A percentile compares a stretch with the other conserved stretches of the same genome.
Conservation (phyloP, 1,140 invertebrate genomes). For the Andrena cerasifolii region DNA sequence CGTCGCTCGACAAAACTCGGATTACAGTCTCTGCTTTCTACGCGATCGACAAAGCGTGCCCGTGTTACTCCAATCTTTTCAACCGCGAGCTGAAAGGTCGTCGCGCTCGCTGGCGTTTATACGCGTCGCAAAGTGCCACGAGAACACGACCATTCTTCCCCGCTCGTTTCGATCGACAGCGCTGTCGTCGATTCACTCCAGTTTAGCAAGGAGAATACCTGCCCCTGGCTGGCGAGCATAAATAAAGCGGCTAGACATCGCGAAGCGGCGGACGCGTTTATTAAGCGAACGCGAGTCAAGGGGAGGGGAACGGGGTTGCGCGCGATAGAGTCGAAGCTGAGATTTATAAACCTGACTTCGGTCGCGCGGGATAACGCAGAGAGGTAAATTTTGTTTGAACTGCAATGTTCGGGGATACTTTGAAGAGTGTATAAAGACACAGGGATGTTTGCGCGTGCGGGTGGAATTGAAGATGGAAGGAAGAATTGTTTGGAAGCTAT, state of each 20-base stretch:
- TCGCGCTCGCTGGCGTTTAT: too few species aligned
- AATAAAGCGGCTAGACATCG: neutral
- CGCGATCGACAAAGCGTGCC: neutral
- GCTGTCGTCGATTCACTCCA: neutral
- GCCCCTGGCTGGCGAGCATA: neutral
- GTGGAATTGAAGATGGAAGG: too few species aligned
- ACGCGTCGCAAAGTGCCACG: neutral
- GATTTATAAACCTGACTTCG: conserved; percentile 16
- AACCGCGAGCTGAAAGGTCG: neutral
- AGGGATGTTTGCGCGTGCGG: too few species aligned
- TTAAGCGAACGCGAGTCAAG: neutral
- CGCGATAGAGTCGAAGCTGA: neutral
- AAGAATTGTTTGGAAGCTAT: too few species aligned
- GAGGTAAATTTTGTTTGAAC: neutral
- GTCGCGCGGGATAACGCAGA: too few species aligned
- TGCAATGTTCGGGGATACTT: too few species aligned
- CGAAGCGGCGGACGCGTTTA: neutral
- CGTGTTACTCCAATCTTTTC: neutral
- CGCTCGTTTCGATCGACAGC: neutral
- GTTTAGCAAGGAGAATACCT: too few species aligned
- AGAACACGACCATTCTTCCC: too few species aligned
- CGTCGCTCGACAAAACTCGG: neutral
- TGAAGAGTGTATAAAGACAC: too few species aligned
- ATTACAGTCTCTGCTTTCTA: neutral
- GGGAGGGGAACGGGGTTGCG: neutral